Evolutionary conservation across 2,113 vertebrate species (phyloP).

Genomic region (Pampusana beccarii): DNA sequence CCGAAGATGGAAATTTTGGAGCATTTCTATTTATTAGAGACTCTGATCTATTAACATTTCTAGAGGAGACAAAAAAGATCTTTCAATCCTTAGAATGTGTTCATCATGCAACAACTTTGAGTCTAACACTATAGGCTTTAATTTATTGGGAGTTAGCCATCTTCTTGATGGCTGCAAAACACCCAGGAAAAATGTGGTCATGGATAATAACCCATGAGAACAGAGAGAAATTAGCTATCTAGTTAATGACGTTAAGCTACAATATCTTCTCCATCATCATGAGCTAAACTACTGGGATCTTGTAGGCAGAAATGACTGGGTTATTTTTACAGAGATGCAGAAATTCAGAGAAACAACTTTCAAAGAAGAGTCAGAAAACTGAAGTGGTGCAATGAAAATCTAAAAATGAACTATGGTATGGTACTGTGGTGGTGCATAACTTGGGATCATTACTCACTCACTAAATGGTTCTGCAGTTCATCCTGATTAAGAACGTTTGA

Average conservation of each 20-base stretch:
- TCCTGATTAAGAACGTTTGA: neutral
- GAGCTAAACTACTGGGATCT: neutral
- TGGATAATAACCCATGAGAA: neutral
- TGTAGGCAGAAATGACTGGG: neutral
- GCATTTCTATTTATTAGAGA: neutral
- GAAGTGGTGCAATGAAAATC: neutral
- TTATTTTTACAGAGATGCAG: neutral
- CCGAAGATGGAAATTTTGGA: neutral
- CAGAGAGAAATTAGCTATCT: neutral
- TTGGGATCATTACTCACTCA: neutral
- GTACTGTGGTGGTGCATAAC: neutral
- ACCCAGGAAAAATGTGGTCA: neutral
- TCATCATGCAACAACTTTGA: neutral
- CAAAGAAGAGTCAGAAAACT: neutral
- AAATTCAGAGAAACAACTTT: neutral
- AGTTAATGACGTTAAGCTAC: slow-evolving; percentile 3
- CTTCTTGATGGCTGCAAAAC: neutral
- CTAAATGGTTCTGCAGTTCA: neutral
- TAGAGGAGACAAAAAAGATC: neutral
- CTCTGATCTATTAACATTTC: neutral
- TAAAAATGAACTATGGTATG: neutral
- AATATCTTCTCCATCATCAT: neutral
- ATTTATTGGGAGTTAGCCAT: neutral
- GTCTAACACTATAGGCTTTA: neutral
- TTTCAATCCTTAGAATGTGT: neutral